Percentiles rank a stretch among this genome's conserved stretches.
phyloP scores from a whole-genome alignment of 2,113 vertebrate genomes.

The Leptobrachium leishanense region DNA sequence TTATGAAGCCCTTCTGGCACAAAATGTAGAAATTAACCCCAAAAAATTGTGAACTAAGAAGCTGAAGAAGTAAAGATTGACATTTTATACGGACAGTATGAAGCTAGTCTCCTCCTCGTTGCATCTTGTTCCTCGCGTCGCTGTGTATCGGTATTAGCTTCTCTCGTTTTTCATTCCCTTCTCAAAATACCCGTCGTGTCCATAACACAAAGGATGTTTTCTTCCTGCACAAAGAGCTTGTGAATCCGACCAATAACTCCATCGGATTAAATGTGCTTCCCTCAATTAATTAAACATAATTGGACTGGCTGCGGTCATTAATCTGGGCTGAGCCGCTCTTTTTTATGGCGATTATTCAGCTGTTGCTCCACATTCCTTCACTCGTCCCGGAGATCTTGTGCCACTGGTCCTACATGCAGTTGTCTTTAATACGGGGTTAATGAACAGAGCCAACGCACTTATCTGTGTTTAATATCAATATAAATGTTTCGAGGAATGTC shows the following conservation, averaged over 20 bases:
- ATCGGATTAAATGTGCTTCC: slow-evolving; percentile 8
- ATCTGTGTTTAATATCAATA: not conserved
- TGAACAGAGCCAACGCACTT: not conserved
- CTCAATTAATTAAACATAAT: slow-evolving; percentile 10
- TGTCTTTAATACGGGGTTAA: not conserved
- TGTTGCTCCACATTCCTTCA: not conserved
- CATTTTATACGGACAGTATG: no score
- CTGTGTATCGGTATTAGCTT: not conserved
- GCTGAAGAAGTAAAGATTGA: no score
- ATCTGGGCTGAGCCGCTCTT: not conserved
- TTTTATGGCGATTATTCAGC: slow-evolving; percentile 1
- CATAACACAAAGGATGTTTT: slow-evolving; percentile 8
- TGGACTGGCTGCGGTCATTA: slow-evolving; percentile 12
- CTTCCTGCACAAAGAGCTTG: not conserved
- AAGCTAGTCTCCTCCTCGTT: no score
- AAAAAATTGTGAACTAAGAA: no score
- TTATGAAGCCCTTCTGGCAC: no score
- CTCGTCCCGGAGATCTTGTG: not conserved
- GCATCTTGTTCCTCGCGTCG: no score
- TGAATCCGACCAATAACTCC: slow-evolving; percentile 30
- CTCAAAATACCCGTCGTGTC: slow-evolving; percentile 3
- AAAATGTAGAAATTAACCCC: no score
- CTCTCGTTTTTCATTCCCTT: not conserved
- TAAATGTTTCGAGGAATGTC: not conserved
- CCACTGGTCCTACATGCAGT: not conserved